A percentile compares a stretch with the other conserved stretches of the same genome.
Evolutionary conservation across 2,888 invertebrate species (phyloP).

Genomic region (Ophion ellenae): DNA sequence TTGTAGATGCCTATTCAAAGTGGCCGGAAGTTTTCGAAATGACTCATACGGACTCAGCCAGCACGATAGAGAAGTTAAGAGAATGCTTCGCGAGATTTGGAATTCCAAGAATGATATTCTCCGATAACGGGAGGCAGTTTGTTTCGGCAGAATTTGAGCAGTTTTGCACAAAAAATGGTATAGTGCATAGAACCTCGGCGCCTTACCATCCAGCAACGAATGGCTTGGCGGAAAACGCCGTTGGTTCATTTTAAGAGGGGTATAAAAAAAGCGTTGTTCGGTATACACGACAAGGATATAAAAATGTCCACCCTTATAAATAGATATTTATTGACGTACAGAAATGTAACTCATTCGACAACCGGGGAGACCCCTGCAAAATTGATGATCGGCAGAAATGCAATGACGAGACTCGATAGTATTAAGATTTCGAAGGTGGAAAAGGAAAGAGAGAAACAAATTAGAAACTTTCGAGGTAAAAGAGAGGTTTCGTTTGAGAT

Average conservation of each 20-base stretch:
- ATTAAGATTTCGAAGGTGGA: neutral
- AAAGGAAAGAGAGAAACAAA: conserved; percentile 16
- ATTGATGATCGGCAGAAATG: conserved; percentile 30
- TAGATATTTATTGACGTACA: conserved; percentile 47
- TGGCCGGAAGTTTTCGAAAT: conserved; percentile 65
- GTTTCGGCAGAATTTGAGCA: conserved; percentile 42
- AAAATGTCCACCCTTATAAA: conserved; percentile 30
- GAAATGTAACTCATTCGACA: conserved; percentile 52
- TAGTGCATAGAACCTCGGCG: conserved; percentile 54
- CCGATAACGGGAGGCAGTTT: conserved; percentile 64
- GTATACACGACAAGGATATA: no score
- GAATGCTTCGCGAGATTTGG: conserved; percentile 64
- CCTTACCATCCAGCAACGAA: conserved; percentile 59
- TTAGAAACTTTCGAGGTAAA: conserved; percentile 22
- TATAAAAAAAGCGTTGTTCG: conserved; percentile 17
- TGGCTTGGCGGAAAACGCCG: conserved; percentile 57
- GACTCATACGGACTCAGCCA: conserved; percentile 23
- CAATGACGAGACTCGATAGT: conserved; percentile 42
- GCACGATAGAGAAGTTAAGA: conserved; percentile 62
- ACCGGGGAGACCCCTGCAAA: conserved; percentile 50
- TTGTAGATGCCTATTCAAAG: conserved; percentile 62
- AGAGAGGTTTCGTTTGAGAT: conserved; percentile 43
- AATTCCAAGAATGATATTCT: conserved; percentile 59
- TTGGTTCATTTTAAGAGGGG: conserved; percentile 50
- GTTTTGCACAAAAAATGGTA: conserved; percentile 61